Base-by-base conservation (phyloP, 2,797 vertebrate species). In the Halcyon badia region DNA sequence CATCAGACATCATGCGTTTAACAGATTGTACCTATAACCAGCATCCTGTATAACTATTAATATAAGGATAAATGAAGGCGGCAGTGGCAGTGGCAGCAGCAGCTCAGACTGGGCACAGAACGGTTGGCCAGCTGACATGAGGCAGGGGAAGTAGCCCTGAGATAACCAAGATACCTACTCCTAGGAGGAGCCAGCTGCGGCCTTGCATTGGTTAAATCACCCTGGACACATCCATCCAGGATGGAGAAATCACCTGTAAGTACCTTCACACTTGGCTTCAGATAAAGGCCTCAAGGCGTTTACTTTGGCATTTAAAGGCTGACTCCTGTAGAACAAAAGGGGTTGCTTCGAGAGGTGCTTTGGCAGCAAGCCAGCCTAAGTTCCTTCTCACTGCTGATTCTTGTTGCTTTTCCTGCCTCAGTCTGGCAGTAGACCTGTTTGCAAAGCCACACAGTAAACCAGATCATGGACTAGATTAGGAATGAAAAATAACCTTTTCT, bases 401-500 rank as follows among this genome's bases (percentile, higher is more conserved):
- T 93, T 72, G 37, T 20, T 1, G 13, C 46, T 76, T 83, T 78
- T 82, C 24, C 54, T 76, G 70, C 42, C 39, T 65, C 65, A 8
- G 33, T 65, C 49, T 69, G 58, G 85, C 88, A 90, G 58, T 11
- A 90, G 85, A 83, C 39, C 35, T 68, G 24, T 58, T 88, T 76
- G 92, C 44, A 93, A 94, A 96, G 83, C 49, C 58, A 75, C 69
- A 83, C 19, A 33, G 83, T 65, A 86, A 94, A 81, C 30, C 49
- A 94, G 85, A 95, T 93, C 54, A 58, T 1, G 25, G 80, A 65
- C 58, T 35, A 88, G 94, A 84, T 90, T 62, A 88, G 14, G 46
- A 33, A 30, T 69, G 46, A 65, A 86, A 95, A 86, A 54, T 12
- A 81, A 65, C 49, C 58, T 88, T 75, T 90, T 81, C 57, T 83